A percentile compares a stretch with the other conserved stretches of the same genome.
Conservation (phyloP, 2,797 vertebrate species). For the Sebastiscus albofasciatus region DNA sequence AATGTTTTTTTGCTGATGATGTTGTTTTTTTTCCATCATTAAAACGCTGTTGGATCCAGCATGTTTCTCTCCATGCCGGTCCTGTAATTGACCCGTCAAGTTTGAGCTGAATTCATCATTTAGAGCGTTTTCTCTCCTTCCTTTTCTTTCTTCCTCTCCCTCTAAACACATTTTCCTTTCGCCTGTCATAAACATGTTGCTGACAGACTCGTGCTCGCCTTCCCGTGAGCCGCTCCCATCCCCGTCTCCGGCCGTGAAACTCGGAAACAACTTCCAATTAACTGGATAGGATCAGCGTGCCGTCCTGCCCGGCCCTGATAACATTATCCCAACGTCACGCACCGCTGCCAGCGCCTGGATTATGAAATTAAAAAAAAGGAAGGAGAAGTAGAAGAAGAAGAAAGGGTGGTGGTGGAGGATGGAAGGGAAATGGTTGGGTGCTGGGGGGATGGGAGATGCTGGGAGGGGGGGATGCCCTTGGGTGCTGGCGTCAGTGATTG, state of each 20-base stretch:
- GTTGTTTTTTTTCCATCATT: not conserved
- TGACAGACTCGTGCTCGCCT: constrained; percentile 11
- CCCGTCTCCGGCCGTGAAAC: constrained; percentile 39
- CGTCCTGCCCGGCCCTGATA: constrained; percentile 65
- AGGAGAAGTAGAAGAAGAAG: constrained; percentile 36
- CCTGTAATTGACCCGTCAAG: constrained; percentile 25
- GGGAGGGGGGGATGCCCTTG: constrained; percentile 24
- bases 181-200: constrained; percentile 12
- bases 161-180: constrained; percentile 1
- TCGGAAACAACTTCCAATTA: constrained; percentile 70
- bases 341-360: constrained; percentile 53
- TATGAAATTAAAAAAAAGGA: constrained; percentile 62
- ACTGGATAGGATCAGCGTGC: constrained; percentile 56
- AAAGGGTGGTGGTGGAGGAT: constrained; percentile 27
- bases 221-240: constrained; percentile 17
- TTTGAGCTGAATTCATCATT: not conserved
- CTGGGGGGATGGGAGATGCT: constrained; percentile 12
- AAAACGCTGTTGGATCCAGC: not conserved
- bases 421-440: constrained; percentile 20
- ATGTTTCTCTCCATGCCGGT: not conserved
- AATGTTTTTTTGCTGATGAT: not conserved
- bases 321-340: constrained; percentile 62
- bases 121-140: not conserved
- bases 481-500: constrained; percentile 38
- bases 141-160: not conserved